Percentiles rank a stretch among this genome's conserved stretches.
phyloP scores from a whole-genome alignment of 2,113 vertebrate species.

The Coregonus clupeaformis region DNA sequence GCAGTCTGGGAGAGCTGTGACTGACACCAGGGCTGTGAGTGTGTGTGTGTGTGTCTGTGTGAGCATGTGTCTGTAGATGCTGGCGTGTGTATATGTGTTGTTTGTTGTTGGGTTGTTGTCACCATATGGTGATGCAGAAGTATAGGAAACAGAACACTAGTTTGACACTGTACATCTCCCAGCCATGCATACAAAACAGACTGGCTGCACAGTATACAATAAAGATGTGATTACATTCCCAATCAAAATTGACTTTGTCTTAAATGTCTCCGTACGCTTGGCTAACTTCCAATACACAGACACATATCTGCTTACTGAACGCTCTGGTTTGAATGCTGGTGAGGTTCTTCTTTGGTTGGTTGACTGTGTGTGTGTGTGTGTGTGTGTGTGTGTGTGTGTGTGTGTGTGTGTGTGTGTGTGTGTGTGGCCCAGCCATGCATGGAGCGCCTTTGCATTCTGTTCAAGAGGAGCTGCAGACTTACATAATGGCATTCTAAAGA shows the following conservation, averaged over 20 bases:
- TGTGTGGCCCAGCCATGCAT: constrained; percentile 64
- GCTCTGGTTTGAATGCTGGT: neutral
- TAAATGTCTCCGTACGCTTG: constrained; percentile 47
- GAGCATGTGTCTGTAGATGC: neutral
- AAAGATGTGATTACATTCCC: constrained; percentile 39
- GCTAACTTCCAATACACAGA: constrained; percentile 62
- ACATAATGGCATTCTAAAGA: constrained; percentile 10
- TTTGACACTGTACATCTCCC: too few relatives aligned
- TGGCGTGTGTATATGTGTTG: neutral
- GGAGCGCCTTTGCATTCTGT: neutral
- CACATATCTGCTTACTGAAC: constrained; percentile 38
- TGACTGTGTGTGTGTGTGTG: constrained; percentile 11
- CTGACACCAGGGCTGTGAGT: constrained; percentile 48
- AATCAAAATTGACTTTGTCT: neutral
- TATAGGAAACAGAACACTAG: neutral
- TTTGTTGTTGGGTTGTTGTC: too few relatives aligned
- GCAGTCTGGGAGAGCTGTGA: constrained; percentile 38
- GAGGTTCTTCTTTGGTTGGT: constrained; percentile 1
- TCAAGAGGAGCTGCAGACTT: constrained; percentile 1
- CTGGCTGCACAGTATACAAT: constrained; percentile 26
- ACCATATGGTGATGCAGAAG: neutral
- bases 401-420: constrained; percentile 20
- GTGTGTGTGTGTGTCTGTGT: neutral
- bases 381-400: neutral
- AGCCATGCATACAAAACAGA: constrained; percentile 32